phyloP scores from a whole-genome alignment of 2,797 vertebrate genomes.

The Tachyglossus aculeatus region DNA sequence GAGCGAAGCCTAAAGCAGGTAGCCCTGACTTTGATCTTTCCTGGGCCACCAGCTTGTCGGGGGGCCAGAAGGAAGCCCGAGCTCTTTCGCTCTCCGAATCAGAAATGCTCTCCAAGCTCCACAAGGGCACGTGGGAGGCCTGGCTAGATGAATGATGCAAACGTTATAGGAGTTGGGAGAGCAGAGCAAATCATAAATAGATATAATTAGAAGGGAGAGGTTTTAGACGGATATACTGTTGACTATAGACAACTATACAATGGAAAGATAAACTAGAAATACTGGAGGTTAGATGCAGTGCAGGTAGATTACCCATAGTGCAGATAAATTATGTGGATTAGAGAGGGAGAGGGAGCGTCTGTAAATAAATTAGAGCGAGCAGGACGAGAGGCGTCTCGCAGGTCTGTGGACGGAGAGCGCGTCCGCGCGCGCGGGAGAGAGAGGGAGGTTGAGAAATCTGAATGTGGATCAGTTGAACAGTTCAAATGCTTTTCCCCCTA shows the following conservation, averaged over 20 bases:
- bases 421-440: neutral
- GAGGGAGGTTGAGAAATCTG: neutral
- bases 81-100: neutral
- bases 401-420: slow-evolving; percentile 27
- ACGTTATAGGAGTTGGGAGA: slow-evolving; percentile 45
- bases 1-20: neutral
- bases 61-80: slow-evolving; percentile 3
- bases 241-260: slow-evolving; percentile 73
- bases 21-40: neutral
- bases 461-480: slow-evolving; percentile 14
- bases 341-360: slow-evolving; percentile 32
- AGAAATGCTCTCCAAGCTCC: neutral
- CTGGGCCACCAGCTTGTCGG: neutral
- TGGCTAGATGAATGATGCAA: slow-evolving; percentile 57
- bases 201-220: slow-evolving; percentile 76
- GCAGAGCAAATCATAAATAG: slow-evolving; percentile 64
- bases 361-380: slow-evolving; percentile 52
- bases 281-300: slow-evolving; percentile 71
- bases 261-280: slow-evolving; percentile 74
- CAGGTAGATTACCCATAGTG: slow-evolving; percentile 66
- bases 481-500: slow-evolving; percentile 11
- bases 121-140: slow-evolving; percentile 25
- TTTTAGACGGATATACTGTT: slow-evolving; percentile 69
- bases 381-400: slow-evolving; percentile 44
- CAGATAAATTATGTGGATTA: slow-evolving; percentile 66